A percentile compares a stretch with the other conserved stretches of the same genome.
phyloP scores from a whole-genome alignment of 2,888 invertebrate genomes.

The Aphidius colemani region DNA sequence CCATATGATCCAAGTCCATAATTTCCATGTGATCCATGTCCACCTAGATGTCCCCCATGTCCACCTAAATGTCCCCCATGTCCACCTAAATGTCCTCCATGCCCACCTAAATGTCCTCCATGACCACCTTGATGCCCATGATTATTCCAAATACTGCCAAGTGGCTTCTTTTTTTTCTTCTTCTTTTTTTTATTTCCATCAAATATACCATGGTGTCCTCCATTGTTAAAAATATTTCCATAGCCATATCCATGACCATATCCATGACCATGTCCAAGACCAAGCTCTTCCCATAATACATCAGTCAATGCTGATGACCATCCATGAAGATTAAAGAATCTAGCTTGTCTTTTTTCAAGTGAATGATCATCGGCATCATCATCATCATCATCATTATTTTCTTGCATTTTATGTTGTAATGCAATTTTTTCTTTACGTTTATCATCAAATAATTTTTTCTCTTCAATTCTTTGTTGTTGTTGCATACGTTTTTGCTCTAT shows the following conservation, averaged over 20 bases:
- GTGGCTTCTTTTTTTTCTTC: too few relatives aligned
- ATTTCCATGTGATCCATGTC: conserved; percentile 18
- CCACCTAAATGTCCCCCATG: conserved; percentile 20
- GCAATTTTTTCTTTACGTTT: too few relatives aligned
- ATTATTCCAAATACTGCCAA: conserved; percentile 5
- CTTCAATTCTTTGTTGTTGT: neutral
- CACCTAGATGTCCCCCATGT: conserved; percentile 25
- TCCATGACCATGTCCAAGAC: conserved; percentile 9
- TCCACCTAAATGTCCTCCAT: conserved; percentile 5
- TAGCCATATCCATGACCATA: conserved; percentile 4
- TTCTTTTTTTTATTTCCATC: too few relatives aligned
- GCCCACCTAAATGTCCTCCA: conserved; percentile 26
- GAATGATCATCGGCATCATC: conserved; percentile 36
- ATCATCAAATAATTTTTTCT: too few relatives aligned
- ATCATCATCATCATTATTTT: conserved; percentile 29
- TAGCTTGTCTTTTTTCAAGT: conserved; percentile 20
- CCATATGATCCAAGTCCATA: conserved; percentile 9
- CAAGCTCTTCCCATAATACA: conserved; percentile 24
- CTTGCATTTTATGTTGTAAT: conserved; percentile 19
- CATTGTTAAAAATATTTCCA: too few relatives aligned
- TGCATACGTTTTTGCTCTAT: conserved; percentile 23
- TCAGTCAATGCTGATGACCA: conserved; percentile 25
- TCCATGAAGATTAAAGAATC: conserved; percentile 7
- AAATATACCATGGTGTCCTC: too few relatives aligned
- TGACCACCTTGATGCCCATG: conserved; percentile 35